phyloP scores from a whole-genome alignment of 2,113 vertebrate species.

The Acrocephalus arundinaceus region DNA sequence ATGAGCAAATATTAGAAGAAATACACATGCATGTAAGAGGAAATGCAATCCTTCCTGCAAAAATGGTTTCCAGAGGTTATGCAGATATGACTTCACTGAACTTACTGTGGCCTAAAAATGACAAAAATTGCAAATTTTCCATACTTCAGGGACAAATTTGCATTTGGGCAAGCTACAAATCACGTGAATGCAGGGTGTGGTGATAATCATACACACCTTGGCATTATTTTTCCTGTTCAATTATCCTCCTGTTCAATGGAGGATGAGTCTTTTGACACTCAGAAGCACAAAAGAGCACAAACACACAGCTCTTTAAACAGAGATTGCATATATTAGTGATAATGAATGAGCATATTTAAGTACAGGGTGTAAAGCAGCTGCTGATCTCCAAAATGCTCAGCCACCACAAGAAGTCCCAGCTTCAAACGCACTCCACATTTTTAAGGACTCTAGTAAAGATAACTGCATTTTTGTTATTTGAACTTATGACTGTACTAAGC shows the following conservation, averaged over 20 bases:
- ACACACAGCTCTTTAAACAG: background rate
- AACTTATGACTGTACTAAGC: background rate
- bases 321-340: background rate
- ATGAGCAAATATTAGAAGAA: background rate
- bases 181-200: background rate
- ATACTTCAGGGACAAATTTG: background rate
- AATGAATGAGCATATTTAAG: background rate
- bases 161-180: background rate
- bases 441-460: background rate
- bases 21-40: background rate
- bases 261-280: background rate
- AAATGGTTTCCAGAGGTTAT: background rate
- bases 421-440: background rate
- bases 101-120: background rate
- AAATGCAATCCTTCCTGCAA: conserved; percentile 1
- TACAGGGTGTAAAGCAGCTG: background rate
- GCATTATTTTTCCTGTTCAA: background rate
- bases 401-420: background rate
- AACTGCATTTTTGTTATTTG: background rate
- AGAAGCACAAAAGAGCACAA: background rate
- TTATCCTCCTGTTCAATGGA: background rate
- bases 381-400: background rate
- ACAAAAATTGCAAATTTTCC: background rate
- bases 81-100: background rate
- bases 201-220: background rate